Evolutionary conservation across 2,888 invertebrate genomes (phyloP), one percentile per base, ranked within the genome.

Genomic region (Pheosia gnoma): DNA sequence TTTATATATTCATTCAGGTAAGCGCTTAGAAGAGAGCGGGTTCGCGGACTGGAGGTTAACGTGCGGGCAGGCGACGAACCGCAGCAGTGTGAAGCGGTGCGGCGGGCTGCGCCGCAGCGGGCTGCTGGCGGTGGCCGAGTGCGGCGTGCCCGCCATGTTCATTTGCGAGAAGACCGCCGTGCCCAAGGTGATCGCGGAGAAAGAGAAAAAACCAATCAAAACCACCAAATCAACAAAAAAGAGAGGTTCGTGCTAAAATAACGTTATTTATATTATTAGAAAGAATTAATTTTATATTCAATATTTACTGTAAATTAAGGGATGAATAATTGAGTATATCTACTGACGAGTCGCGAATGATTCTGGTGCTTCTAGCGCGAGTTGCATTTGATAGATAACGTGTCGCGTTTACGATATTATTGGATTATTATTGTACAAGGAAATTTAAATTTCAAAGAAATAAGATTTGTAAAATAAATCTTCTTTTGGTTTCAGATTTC

Each of bases 131-230:
- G 74, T 75, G 0, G 70, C 61, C 4, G 65, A 74, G 43, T 85
- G 86, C 63, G 49, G 70, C 0, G 49, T 67, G 4, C 83, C 84
- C 5, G 78, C 82, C 1, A 77, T 82, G 74, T 86, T 87, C 72
- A 83, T 87, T 63, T 87, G 85, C 65, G 83, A 86, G 67, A 86
- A 86, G 69, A 74, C 75, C n/a, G 67, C 72, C 25, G 2, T 25
- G 25, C 25, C 25, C 3, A 79, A 65, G 49, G 13, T 2, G 3
- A 9, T 10, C 36, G 36, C 36, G 5, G 36, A 53, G 53, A 9
- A 4, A 10, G 10, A 7, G 25, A 25, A 51, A 25, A 51, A 7
- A 6, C 0, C 51, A 8, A 13, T 2, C 7, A 7, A 6, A 9
- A 51, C 6, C 5, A 51, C 25, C 25, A 25, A 25, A 25, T 25